Evolutionary conservation across 2,113 vertebrate species (phyloP), one percentile per base, ranked within the genome.

Genomic region (Strigops habroptila): DNA sequence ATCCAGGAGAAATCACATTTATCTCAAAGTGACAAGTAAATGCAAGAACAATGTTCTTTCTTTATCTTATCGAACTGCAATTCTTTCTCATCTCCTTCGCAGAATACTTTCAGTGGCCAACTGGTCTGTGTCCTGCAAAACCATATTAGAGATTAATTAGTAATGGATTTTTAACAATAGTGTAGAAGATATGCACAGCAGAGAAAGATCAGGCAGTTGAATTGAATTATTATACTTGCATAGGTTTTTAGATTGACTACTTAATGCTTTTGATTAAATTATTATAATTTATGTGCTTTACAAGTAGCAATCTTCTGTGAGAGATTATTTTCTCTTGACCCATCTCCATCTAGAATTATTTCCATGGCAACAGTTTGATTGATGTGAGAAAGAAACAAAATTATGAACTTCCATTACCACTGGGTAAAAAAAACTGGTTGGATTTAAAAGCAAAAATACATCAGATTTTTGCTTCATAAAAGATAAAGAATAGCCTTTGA

Each of bases 241-340:
- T 59, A 83, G 78, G 39, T 90, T 92, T 90, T 90, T 52, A 81
- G 79, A 97, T 81, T 68, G 90, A 86, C 57, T 87, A 73, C 86
- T 78, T 86, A 76, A 88, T 80, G 79, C 41, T 96, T 96, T 84
- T 91, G 89, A 95, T 96, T 89, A 96, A 92, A 95, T 93, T 92
- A 95, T 95, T 95, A 59, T 91, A 93, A 96, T 94, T 84, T 91
- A 92, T 97, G 91, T 90, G 76, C 68, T 95, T 97, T 96, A 88
- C 73, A 93, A 94, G 81, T 83, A 96, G 59, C 65, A 91, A 37
- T 85, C 73, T 94, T 94, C 92, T 77, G 74, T 35, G 13, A 62
- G 76, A 95, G 77, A 94, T 94, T 88, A 94, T 91, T 93, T 96
- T 95, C 79, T 91, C 65, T 75, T 93, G 86, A 86, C 80, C 86